Conservation (phyloP, 2,888 invertebrate genomes). For the Helleia helle region DNA sequence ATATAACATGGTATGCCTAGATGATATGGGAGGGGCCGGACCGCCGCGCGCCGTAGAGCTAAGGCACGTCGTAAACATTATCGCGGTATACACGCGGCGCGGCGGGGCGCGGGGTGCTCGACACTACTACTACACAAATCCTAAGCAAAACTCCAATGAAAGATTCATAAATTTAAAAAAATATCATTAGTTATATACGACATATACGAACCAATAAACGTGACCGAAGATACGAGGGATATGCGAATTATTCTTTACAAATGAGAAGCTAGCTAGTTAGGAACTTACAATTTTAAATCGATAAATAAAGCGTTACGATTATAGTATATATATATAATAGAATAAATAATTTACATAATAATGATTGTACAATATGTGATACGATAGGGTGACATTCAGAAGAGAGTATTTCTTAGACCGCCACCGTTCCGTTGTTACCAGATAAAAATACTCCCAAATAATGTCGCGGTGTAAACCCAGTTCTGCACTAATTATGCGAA, state of each 20-base stretch:
- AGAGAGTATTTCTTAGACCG: conserved; percentile 52
- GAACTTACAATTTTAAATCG: conserved; percentile 67
- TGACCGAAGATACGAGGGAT: conserved; percentile 2
- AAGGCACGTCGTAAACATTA: conserved; percentile 62
- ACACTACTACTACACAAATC: conserved; percentile 25
- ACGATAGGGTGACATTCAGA: conserved; percentile 40
- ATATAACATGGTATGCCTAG: conserved; percentile 59
- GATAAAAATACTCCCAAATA: conserved; percentile 57
- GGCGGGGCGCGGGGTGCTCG: conserved; percentile 16
- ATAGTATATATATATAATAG: conserved; percentile 34
- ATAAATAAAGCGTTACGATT: conserved; percentile 53
- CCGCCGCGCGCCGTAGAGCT: no score
- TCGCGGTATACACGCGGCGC: conserved; percentile 33
- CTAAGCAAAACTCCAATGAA: conserved; percentile 37
- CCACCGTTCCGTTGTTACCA: conserved; percentile 25
- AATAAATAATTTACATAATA: conserved; percentile 67
- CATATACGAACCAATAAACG: background rate
- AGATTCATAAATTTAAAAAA: conserved; percentile 32
- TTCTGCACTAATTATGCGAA: conserved; percentile 54
- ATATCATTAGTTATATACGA: no score
- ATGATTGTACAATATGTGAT: conserved; percentile 45
- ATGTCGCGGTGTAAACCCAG: conserved; percentile 44
- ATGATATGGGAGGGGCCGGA: conserved; percentile 68
- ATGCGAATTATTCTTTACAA: conserved; percentile 16
- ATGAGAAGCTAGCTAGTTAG: conserved; percentile 67